Evolutionary conservation across 2,113 vertebrate species (phyloP).

Genomic region (Aspidoscelis tigris): DNA sequence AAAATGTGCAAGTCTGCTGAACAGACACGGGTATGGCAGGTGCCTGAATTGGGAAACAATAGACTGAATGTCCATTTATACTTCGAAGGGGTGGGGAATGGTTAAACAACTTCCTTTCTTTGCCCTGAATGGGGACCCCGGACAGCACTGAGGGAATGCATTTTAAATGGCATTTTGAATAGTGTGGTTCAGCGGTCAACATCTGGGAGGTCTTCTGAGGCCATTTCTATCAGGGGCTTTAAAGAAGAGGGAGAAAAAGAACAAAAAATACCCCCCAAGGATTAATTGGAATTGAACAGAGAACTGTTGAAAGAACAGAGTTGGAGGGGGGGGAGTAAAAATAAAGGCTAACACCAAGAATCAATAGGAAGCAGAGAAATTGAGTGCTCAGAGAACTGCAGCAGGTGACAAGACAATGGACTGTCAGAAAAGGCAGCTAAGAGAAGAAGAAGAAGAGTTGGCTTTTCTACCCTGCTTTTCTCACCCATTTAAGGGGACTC

Average conservation of each 20-base stretch:
- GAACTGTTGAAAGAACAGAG: neutral
- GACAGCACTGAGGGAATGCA: neutral
- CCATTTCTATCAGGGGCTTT: neutral
- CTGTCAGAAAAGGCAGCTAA: no score
- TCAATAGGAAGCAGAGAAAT: neutral
- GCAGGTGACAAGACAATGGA: neutral
- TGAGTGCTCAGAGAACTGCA: no score
- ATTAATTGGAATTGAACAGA: no score
- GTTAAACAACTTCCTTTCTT: slow-evolving; percentile 23
- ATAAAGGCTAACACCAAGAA: no score
- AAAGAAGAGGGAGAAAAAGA: neutral
- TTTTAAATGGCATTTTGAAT: neutral
- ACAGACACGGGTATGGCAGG: slow-evolving; percentile 21
- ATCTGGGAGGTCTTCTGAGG: neutral
- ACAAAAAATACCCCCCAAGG: no score
- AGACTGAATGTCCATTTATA: slow-evolving; percentile 57
- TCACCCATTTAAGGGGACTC: no score
- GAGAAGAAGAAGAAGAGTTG: no score
- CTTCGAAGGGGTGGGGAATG: slow-evolving; percentile 21
- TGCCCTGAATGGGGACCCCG: neutral
- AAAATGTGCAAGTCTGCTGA: neutral
- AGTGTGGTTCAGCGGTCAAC: neutral
- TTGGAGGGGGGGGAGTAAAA: neutral
- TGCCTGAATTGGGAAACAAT: neutral
- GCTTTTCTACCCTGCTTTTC: no score